Conservation (phyloP, 2,113 vertebrate species). For the Lepidothrix coronata region DNA sequence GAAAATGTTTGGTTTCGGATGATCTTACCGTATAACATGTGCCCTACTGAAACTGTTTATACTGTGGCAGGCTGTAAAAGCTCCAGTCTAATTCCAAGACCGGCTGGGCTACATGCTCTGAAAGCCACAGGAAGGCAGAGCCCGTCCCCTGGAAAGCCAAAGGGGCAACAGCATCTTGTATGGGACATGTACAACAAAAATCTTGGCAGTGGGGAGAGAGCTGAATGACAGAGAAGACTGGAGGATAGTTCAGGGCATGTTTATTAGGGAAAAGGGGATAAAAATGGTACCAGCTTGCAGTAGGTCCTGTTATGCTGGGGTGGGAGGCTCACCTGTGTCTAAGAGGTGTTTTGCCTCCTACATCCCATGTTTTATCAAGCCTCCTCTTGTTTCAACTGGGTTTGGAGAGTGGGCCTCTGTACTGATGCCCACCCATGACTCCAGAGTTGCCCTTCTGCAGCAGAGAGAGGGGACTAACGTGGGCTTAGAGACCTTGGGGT, state of each 20-base stretch:
- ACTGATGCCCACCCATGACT: not conserved
- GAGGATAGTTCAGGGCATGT: not conserved
- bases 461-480: not conserved
- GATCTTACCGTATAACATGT: conserved; percentile 38
- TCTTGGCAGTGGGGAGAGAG: not conserved
- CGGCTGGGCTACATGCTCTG: rapidly evolving
- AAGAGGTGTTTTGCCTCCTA: not conserved
- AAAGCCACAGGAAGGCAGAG: conserved; percentile 32
- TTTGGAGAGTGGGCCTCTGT: not conserved
- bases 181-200: not conserved
- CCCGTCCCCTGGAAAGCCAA: conserved; percentile 1
- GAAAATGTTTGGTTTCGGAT: conserved; percentile 54
- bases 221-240: not conserved
- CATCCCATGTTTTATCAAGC: not conserved
- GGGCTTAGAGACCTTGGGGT: not conserved
- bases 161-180: not conserved
- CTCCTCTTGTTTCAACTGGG: not conserved
- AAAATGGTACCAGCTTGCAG: not conserved
- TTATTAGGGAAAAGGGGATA: not conserved
- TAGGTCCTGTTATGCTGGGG: not conserved
- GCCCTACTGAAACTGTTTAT: conserved; percentile 41
- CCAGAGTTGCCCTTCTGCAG: not conserved
- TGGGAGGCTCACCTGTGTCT: not conserved
- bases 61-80: not conserved
- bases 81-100: not conserved